phyloP scores from a whole-genome alignment of 2,113 vertebrate species.

The Ceratotherium simum region DNA sequence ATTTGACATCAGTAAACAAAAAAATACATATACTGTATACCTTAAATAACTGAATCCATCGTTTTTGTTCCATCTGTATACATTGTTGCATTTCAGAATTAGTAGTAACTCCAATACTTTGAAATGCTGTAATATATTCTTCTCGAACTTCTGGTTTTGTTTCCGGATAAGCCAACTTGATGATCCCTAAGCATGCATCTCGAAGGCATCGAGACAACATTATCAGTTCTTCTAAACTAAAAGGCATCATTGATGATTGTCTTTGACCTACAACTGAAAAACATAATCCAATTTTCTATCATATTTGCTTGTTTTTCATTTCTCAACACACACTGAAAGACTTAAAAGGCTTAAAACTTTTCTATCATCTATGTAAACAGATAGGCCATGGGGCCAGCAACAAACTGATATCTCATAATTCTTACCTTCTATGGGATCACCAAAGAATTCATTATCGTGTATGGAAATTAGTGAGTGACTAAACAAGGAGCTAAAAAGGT shows the following conservation, averaged over 20 bases:
- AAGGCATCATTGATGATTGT: constrained; percentile 98
- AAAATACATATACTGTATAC: constrained; percentile 78
- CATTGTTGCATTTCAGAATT: constrained; percentile 93
- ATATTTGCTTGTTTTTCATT: not conserved
- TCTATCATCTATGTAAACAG: not conserved
- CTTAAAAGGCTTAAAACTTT: not conserved
- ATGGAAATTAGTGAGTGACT: constrained; percentile 98
- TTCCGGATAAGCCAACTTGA: constrained; percentile 97
- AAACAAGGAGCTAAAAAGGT: constrained; percentile 99
- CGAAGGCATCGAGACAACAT: constrained; percentile 95
- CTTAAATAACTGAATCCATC: constrained; percentile 99
- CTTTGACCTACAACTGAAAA: constrained; percentile 90
- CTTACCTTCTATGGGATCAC: constrained; percentile 94
- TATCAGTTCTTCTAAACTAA: constrained; percentile 94
- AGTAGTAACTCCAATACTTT: constrained; percentile 94
- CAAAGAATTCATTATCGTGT: constrained; percentile 99
- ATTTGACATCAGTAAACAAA: not conserved
- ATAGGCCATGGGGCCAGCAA: not conserved
- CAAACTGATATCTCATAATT: not conserved
- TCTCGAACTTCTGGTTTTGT: constrained; percentile 96
- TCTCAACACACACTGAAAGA: not conserved
- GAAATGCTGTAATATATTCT: constrained; percentile 95
- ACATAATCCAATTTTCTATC: not conserved
- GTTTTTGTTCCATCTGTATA: constrained; percentile 95
- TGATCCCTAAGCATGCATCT: constrained; percentile 97